Evolutionary conservation across 1,140 invertebrate species (phyloP).

Genomic region (Brachionus manjavacas): DNA sequence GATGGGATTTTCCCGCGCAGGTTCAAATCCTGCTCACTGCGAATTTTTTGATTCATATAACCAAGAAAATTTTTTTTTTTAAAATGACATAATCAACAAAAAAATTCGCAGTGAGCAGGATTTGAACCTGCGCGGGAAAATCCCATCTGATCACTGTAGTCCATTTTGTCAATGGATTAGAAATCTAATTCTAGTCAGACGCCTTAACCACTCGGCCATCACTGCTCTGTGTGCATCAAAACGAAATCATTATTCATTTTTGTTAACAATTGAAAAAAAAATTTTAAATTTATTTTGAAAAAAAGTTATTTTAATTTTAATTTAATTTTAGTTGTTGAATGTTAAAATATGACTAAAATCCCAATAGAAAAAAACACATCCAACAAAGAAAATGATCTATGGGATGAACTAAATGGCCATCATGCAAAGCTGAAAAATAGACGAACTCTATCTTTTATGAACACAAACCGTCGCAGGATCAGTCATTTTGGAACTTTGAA

Average conservation of each 20-base stretch:
- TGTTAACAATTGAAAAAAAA: too few species aligned
- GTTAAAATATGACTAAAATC: background rate
- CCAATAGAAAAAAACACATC: background rate
- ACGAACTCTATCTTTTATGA: conserved; percentile 11
- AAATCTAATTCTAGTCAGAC: conserved; percentile 40
- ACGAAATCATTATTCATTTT: too few species aligned
- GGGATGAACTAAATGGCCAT: background rate
- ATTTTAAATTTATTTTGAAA: background rate
- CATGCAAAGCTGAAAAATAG: background rate
- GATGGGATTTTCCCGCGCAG: too few species aligned
- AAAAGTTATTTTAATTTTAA: background rate
- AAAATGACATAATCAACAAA: background rate
- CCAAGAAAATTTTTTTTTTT: background rate
- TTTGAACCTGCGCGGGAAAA: conserved; percentile 40
- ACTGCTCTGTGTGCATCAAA: background rate
- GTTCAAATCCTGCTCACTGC: background rate
- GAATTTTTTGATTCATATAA: too few species aligned
- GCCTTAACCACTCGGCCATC: conserved; percentile 41
- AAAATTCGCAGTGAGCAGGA: conserved; percentile 41
- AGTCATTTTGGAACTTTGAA: conserved; percentile 8
- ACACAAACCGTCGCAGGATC: background rate
- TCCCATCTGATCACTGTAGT: conserved; percentile 29
- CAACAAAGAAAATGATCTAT: conserved; percentile 12
- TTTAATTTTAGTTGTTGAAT: background rate
- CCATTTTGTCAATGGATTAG: conserved; percentile 25